Evolutionary conservation across 2,113 vertebrate species (phyloP), one percentile per base, ranked within the genome.

Genomic region (Ammodytes marinus): DNA sequence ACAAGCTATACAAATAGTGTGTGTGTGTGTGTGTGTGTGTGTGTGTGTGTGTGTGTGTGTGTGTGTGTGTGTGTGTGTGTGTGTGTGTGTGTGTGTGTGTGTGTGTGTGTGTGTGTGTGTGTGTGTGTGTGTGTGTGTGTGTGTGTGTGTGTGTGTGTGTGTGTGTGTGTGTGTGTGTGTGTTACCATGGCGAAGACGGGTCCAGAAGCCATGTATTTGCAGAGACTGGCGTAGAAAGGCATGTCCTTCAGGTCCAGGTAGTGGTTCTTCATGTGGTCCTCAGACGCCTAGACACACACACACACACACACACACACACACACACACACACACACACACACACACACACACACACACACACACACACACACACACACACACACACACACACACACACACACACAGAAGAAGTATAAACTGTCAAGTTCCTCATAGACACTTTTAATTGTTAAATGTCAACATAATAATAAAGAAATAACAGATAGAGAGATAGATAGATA

Each of bases 111-210:
- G 35, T 50, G 52, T 61, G 35, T 43, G 68, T 54, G 37, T 43
- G 68, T 61, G 37, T 37, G 19, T 69, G 39, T 39, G 54, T 67
- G 35, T 40, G 50, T 8, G 71, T 88, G 52, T 58, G 45, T 65
- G 13, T 19, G 50, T 40, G 46, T 54, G 54, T 68, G 46, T 27
- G 54, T 19, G 52, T 14, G 66, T 58, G 60, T 39, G 65, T 43
- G 46, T 54, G 61, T 50, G 47, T 46, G 14, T 67, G 69, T 77
- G 43, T 17, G 52, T 64, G 14, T 12, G 8, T 74, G 54, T 3
- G 70, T 92, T 97, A 98, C 98, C 98, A 98, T 99, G 82, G 97
- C 97, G 14, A 97, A 81, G 0, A 99, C 2, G 0, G 97, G 97
- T 11, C 97, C 98, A 0, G 97, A 97, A 59, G 93, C 87, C 97